Conservation (phyloP, 2,113 vertebrate species). For the Python bivittatus region DNA sequence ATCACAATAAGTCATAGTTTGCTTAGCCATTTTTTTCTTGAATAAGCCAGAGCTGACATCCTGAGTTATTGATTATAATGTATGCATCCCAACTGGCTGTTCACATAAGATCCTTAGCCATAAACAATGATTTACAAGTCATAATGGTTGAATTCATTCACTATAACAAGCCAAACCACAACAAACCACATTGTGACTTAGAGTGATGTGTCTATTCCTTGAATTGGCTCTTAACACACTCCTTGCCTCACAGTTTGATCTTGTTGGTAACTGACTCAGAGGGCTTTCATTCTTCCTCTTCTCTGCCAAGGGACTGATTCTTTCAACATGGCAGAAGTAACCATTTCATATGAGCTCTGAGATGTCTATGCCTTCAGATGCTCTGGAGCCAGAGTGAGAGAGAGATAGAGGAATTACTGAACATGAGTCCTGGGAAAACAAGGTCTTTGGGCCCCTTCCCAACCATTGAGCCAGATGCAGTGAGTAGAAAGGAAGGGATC, state of each 20-base stretch:
- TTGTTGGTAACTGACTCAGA: neutral
- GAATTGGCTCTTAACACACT: neutral
- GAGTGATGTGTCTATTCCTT: neutral
- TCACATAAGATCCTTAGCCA: neutral
- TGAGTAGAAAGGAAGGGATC: neutral
- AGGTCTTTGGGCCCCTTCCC: neutral
- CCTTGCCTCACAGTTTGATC: neutral
- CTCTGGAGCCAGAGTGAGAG: neutral
- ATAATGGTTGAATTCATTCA: neutral
- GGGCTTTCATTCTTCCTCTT: neutral
- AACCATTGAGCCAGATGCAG: neutral
- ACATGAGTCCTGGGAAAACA: neutral
- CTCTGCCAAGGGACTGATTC: neutral
- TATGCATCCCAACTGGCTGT: neutral
- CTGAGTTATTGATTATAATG: neutral
- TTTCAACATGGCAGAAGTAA: neutral
- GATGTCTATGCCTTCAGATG: neutral
- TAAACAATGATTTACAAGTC: neutral
- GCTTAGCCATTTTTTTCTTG: neutral
- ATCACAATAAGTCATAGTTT: neutral
- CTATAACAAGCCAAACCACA: neutral
- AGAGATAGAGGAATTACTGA: neutral
- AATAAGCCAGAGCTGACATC: neutral
- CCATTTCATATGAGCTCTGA: neutral
- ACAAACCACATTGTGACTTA: neutral